A percentile compares a stretch with the other conserved stretches of the same genome.
phyloP scores from a whole-genome alignment of 2,113 vertebrate species.

The Tichodroma muraria region DNA sequence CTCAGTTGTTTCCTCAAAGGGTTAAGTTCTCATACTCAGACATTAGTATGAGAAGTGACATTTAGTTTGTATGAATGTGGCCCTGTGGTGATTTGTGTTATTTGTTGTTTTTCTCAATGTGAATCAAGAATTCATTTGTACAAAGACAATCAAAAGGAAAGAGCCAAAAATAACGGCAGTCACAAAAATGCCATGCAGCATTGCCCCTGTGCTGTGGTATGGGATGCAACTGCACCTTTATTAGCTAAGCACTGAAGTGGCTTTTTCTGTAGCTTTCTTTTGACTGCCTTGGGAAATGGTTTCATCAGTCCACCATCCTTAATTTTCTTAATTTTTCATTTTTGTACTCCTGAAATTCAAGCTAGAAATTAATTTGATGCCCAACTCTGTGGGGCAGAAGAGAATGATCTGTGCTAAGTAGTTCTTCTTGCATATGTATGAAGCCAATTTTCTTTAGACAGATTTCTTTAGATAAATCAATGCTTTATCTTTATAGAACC shows the following conservation, averaged over 20 bases:
- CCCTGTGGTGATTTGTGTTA: not conserved
- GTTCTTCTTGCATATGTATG: not conserved
- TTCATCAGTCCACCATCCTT: not conserved
- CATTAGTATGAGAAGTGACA: not conserved
- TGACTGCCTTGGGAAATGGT: not conserved
- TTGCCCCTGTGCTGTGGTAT: not conserved
- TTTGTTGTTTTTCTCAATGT: not conserved
- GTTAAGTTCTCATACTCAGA: not conserved
- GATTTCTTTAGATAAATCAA: slow-evolving; percentile 17
- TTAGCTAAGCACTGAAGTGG: not conserved
- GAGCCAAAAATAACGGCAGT: not conserved
- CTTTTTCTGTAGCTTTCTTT: not conserved
- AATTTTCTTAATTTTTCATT: not conserved
- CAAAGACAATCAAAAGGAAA: not conserved
- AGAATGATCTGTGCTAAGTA: not conserved
- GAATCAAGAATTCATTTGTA: not conserved
- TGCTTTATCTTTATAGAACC: not conserved
- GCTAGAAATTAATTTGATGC: not conserved
- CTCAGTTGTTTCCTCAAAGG: not conserved
- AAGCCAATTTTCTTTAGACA: slow-evolving; percentile 1
- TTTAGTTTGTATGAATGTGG: not conserved
- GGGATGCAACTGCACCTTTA: not conserved
- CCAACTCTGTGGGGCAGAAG: not conserved
- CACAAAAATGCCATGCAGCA: not conserved
- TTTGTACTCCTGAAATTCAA: not conserved